Conservation (phyloP, 2,888 invertebrate species). For the Chorisops tibialis region DNA sequence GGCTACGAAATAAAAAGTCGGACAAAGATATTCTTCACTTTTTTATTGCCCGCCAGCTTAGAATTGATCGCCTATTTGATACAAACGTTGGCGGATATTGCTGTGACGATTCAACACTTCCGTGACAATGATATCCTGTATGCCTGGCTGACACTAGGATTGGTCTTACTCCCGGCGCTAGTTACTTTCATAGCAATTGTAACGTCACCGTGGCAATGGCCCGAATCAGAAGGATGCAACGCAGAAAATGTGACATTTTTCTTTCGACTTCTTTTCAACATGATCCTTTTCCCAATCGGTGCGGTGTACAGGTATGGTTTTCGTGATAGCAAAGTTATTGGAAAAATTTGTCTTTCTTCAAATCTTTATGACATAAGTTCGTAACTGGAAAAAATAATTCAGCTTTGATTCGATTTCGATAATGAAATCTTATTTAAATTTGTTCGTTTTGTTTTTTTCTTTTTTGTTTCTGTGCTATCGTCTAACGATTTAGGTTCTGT, state of each 20-base stretch:
- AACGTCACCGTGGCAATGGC: slow-evolving; percentile 59
- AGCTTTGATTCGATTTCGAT: no score
- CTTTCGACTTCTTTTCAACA: slow-evolving; percentile 53
- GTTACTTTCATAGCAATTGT: slow-evolving; percentile 59
- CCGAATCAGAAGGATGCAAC: slow-evolving; percentile 51
- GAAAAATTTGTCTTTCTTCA: no score
- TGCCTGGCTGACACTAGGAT: slow-evolving; percentile 52
- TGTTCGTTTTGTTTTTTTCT: neutral
- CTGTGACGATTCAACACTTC: slow-evolving; percentile 63
- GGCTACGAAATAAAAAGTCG: slow-evolving; percentile 46
- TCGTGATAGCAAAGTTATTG: no score
- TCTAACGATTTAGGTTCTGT: slow-evolving; percentile 59
- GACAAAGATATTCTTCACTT: slow-evolving; percentile 49
- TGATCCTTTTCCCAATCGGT: slow-evolving; percentile 60
- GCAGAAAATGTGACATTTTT: slow-evolving; percentile 54
- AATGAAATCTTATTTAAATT: neutral
- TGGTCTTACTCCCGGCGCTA: slow-evolving; percentile 58
- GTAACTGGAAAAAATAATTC: neutral
- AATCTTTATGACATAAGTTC: no score
- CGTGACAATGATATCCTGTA: slow-evolving; percentile 57
- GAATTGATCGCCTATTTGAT: slow-evolving; percentile 64
- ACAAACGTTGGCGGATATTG: slow-evolving; percentile 65
- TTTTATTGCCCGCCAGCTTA: slow-evolving; percentile 57
- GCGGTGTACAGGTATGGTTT: slow-evolving; percentile 59
- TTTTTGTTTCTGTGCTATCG: slow-evolving; percentile 12